Evolutionary conservation across 1,140 invertebrate genomes (phyloP), one percentile per base, ranked within the genome.

Genomic region (Polypedilum vanderplanki): DNA sequence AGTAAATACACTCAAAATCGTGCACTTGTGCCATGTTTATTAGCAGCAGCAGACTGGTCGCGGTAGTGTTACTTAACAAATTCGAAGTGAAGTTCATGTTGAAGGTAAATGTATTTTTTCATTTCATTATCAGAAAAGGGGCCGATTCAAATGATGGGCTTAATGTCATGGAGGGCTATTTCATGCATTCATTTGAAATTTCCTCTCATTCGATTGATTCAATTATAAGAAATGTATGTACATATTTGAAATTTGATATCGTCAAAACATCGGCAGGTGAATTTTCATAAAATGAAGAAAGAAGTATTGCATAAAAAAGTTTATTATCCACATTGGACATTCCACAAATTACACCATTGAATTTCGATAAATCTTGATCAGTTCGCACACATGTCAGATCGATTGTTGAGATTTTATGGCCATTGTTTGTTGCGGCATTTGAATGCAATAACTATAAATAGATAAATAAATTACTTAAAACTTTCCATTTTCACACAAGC

Each of bases 41-140:
- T 15, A 57, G 12, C 46, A n/a, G 46, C 46, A 12, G 46, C 46
- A 8, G 15, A 7, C 41, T 10, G 15, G 15, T 10, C 15, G 41
- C 41, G 9, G n/a, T 57, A 57, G n/a, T n/a, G 46, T 57, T 57
- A 57, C n/a, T 57, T 57, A 57, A 57, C 46, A 57, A 57, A n/a
- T 57, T 57, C 10, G 46, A 15, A 57, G 15, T 57, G 46, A 57
- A 57, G 46, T 57, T 57, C 46, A 57, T 57, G 46, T 12, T 57
- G 46, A 15, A 57, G 46, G 46, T 57, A 57, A 57, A 15, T n/a
- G 24, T 33, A 33, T 33, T 1, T 33, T 33, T 33, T 33, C 24
- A 33, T 33, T 46, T 57, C n/a, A 57, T 57, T 12, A 57, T 12
- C 46, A 12, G 46, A 57, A 57, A 57, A 57, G 46, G n/a, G 46